Evolutionary conservation across 2,888 invertebrate species (phyloP).

Genomic region (Stenoptilia bipunctidactyla): DNA sequence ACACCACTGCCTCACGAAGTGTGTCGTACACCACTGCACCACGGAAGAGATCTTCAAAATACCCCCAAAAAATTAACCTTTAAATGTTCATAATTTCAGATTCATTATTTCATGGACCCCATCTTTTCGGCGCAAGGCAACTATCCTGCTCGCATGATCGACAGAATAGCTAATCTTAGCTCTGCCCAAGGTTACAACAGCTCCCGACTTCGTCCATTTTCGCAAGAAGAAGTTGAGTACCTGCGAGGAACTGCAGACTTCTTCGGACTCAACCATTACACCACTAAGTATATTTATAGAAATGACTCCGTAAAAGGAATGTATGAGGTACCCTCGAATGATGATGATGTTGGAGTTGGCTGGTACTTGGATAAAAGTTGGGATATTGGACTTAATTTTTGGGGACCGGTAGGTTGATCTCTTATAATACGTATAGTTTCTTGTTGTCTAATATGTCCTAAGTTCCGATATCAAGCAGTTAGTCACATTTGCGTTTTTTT

Average conservation of each 20-base stretch:
- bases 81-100: conserved; percentile 35
- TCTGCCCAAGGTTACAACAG: conserved; percentile 40
- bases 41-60: too few relatives aligned
- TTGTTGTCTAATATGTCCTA: neutral
- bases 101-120: conserved; percentile 72
- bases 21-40: too few relatives aligned
- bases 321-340: conserved; percentile 17
- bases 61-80: too few relatives aligned
- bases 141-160: conserved; percentile 72
- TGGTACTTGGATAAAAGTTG: conserved; percentile 20
- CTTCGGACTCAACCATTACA: conserved; percentile 75
- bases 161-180: conserved; percentile 65
- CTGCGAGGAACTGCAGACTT: conserved; percentile 33
- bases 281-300: conserved; percentile 30
- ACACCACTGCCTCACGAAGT: too few relatives aligned
- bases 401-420: conserved; percentile 18
- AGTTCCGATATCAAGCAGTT: neutral
- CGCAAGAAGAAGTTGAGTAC: conserved; percentile 36
- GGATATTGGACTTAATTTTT: conserved; percentile 17
- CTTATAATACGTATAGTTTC: neutral
- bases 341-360: conserved; percentile 20
- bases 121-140: conserved; percentile 71
- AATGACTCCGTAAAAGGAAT: conserved; percentile 18
- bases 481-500: too few relatives aligned
- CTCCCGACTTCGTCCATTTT: conserved; percentile 54